Conservation (phyloP, 2,888 invertebrate species). For the Andrena praecox region DNA sequence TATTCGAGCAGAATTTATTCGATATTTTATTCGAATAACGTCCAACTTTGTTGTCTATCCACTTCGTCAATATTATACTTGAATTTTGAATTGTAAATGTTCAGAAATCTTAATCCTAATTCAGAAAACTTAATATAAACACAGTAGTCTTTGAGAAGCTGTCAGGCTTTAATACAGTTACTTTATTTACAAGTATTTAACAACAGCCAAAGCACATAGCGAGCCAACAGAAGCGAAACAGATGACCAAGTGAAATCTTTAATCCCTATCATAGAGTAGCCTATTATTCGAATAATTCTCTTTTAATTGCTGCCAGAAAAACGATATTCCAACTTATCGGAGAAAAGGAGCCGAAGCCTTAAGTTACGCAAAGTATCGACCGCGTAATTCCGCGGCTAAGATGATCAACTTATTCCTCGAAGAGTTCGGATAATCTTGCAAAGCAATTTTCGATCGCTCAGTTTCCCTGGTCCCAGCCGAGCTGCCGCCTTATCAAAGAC, state of each 20-base stretch:
- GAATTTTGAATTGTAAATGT: too few relatives aligned
- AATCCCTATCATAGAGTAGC: neutral
- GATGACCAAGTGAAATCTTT: constrained; percentile 6
- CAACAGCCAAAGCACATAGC: constrained; percentile 16
- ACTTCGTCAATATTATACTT: too few relatives aligned
- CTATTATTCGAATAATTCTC: neutral
- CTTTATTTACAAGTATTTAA: neutral
- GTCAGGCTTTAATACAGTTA: too few relatives aligned
- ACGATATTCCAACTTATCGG: neutral
- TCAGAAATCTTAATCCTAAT: too few relatives aligned
- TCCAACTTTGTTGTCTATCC: too few relatives aligned
- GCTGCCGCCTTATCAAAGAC: constrained; percentile 59
- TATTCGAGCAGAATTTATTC: too few relatives aligned
- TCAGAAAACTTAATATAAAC: too few relatives aligned
- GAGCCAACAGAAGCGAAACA: neutral
- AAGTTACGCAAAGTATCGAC: constrained; percentile 15
- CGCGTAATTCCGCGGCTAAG: constrained; percentile 31
- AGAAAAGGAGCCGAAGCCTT: neutral
- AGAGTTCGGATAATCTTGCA: constrained; percentile 42
- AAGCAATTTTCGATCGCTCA: constrained; percentile 61
- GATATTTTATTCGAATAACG: too few relatives aligned
- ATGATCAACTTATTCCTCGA: constrained; percentile 15
- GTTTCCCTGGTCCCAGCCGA: constrained; percentile 9
- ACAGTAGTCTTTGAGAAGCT: too few relatives aligned
- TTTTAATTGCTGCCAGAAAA: neutral